Percentiles rank a stretch among this genome's conserved stretches.
Conservation (phyloP, 2,888 invertebrate species). For the Diabrotica balteata region DNA sequence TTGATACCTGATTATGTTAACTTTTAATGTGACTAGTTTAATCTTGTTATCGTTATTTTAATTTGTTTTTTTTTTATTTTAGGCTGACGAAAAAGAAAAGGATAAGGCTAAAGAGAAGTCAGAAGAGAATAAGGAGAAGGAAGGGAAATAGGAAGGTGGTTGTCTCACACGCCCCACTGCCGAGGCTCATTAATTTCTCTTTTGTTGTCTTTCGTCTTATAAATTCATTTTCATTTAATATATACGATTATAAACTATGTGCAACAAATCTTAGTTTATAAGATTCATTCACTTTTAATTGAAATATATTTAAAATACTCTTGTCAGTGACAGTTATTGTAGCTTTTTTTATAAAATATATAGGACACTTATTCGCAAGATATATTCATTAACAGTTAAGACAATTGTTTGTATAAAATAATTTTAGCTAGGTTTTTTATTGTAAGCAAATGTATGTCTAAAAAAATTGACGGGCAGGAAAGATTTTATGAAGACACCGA, state of each 20-base stretch:
- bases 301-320: slow-evolving; percentile 43
- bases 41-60: slow-evolving; percentile 5
- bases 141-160: slow-evolving; percentile 59
- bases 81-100: slow-evolving; percentile 82
- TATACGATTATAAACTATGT: slow-evolving; percentile 55
- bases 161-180: slow-evolving; percentile 48
- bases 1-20: too few species aligned
- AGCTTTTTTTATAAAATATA: slow-evolving; percentile 54
- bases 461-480: slow-evolving; percentile 43
- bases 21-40: not conserved
- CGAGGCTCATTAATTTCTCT: slow-evolving; percentile 47
- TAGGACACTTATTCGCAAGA: slow-evolving; percentile 52
- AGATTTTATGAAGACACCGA: slow-evolving; percentile 17
- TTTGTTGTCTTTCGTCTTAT: slow-evolving; percentile 32
- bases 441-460: slow-evolving; percentile 58
- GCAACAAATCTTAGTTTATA: slow-evolving; percentile 58
- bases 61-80: slow-evolving; percentile 49
- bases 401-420: slow-evolving; percentile 61
- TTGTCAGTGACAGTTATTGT: slow-evolving; percentile 54
- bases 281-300: slow-evolving; percentile 47
- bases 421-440: slow-evolving; percentile 60
- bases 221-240: slow-evolving; percentile 48
- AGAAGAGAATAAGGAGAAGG: slow-evolving; percentile 76
- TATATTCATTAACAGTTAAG: slow-evolving; percentile 59
- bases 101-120: slow-evolving; percentile 65